These are phyloP conservation scores for Microcebus murinus DNA, from an alignment of 2,113 vertebrate species.

Conservation along the genomic window DNA sequence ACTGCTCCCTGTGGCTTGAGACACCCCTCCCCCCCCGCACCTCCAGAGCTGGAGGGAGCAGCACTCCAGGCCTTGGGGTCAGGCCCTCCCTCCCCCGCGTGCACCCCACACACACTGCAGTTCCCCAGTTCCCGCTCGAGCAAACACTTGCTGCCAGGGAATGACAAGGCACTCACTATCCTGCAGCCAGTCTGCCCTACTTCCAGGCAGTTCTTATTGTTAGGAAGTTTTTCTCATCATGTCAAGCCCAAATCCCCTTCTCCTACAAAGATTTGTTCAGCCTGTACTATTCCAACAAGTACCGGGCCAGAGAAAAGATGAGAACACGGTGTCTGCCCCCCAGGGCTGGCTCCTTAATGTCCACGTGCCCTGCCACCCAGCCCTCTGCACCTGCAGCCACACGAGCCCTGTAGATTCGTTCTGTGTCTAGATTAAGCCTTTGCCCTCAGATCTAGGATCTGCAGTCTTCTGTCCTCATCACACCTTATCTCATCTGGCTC, in stretches of 20 bases:
- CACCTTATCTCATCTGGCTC: not conserved
- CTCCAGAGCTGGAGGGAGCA: not conserved
- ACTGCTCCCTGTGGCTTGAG: not conserved
- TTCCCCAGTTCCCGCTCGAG: not conserved
- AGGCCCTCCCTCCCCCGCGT: not conserved
- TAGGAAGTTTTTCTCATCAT: not conserved
- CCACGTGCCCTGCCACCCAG: not conserved
- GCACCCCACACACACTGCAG: not conserved
- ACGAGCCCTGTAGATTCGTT: not conserved
- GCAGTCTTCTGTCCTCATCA: not conserved
- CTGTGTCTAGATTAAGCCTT: not conserved
- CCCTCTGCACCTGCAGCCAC: not conserved
- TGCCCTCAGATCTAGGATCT: not conserved
- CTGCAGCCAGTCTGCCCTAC: not conserved
- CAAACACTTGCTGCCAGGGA: not conserved
- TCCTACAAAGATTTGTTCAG: not conserved
- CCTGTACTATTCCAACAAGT: not conserved
- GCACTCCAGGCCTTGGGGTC: not conserved
- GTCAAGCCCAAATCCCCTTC: not conserved
- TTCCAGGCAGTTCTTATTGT: not conserved
- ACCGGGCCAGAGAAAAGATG: not conserved
- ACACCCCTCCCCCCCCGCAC: rapidly evolving
- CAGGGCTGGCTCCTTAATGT: not conserved
- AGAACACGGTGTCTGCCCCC: not conserved
- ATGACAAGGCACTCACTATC: not conserved